Evolutionary conservation across 2,888 invertebrate species (phyloP), one percentile per base, ranked within the genome.

Genomic region (Drosophila subquinaria): DNA sequence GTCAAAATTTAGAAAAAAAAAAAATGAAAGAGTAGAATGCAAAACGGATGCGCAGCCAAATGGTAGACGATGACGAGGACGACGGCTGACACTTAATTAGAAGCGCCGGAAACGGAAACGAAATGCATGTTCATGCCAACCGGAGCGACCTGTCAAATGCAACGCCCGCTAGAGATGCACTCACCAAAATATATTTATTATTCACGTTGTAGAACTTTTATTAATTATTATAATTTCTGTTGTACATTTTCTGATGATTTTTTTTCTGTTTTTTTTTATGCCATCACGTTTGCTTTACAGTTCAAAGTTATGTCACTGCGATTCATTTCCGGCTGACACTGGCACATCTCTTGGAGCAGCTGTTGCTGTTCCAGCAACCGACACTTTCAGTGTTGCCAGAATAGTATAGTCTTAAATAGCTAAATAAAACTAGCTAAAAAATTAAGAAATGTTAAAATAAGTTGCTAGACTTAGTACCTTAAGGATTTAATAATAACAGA

Each of bases 71-170:
- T 51, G 79, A 76, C 73, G 73, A 57, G 53, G n/a, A 62, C 57
- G 74, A 65, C 71, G 82, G 50, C 84, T 83, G 84, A 83, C 87
- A 87, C 84, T 89, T 84, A 84, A 89, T 84, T 89, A 84, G 78
- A 87, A 64, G 69, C 69, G 63, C 73, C 84, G 87, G 85, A 83
- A 88, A 73, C 86, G 87, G 82, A 84, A 87, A 72, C 78, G 67
- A 74, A 73, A 65, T 83, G 81, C 81, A 86, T 69, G 83, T 69
- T 74, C 89, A 62, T 69, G 73, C 50, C 62, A 56, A 63, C 23
- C 23, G 15, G n/a, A 15, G 15, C 33, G n/a, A 35, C 66, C 52
- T 45, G 63, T 66, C 69, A 52, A 27, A 51, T 57, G 61, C 66
- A 79, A 43, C 36, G 30, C 11, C 8, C 33, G 23, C 48, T 64